These are phyloP conservation scores for Sander vitreus DNA, from an alignment of 2,113 vertebrate species.

Conservation along the genomic window DNA sequence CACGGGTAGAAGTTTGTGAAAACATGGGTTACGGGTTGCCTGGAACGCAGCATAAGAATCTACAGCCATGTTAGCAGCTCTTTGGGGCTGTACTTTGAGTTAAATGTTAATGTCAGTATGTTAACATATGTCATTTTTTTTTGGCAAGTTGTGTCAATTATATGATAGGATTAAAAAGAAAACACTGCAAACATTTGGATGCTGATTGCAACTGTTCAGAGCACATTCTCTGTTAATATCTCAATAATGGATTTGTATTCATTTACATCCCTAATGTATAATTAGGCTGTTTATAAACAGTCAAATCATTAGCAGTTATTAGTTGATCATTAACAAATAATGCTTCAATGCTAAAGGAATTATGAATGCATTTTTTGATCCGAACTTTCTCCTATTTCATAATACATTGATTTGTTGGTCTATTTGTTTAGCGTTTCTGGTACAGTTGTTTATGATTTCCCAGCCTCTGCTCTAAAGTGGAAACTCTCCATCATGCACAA, in stretches of 20 bases:
- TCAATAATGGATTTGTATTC: background rate
- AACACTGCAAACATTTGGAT: background rate
- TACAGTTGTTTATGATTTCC: conserved; percentile 17
- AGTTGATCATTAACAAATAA: background rate
- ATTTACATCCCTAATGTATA: background rate
- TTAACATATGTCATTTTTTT: background rate
- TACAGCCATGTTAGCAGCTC: background rate
- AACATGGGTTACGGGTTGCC: too few relatives aligned
- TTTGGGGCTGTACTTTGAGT: background rate
- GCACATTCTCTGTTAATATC: background rate
- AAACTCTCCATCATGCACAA: conserved; percentile 26
- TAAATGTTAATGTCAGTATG: background rate
- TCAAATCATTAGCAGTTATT: background rate
- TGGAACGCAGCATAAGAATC: too few relatives aligned
- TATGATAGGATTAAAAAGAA: background rate
- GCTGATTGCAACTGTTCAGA: background rate
- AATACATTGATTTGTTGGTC: conserved; percentile 3
- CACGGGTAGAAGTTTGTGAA: too few relatives aligned
- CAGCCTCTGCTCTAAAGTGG: background rate
- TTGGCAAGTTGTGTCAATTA: background rate
- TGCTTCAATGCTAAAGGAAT: background rate
- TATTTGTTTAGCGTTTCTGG: background rate
- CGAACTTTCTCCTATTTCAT: background rate
- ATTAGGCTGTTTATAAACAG: background rate
- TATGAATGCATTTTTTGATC: background rate